Evolutionary conservation across 2,797 vertebrate genomes (phyloP), one percentile per base, ranked within the genome.

Genomic region (Hybognathus amarus): DNA sequence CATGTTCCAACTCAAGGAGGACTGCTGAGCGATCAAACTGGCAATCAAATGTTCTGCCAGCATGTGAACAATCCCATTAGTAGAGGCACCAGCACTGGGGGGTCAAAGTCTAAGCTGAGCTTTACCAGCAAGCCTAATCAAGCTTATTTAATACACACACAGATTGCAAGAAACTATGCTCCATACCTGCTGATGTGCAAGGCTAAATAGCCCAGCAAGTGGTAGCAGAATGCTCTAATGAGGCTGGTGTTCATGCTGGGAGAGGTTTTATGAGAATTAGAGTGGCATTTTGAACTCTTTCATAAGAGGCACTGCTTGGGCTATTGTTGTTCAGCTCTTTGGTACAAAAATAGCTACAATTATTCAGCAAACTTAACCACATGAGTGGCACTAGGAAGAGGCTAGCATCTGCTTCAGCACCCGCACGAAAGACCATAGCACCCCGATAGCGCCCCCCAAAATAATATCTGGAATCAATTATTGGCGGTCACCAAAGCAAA

Each of bases 11-110:
- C 36, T 20, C 22, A 64, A 74, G 67, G 67, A 45, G 33, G 75
- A 71, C 38, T 70, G 84, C 89, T 83, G 82, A 89, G 84, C 86
- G 86, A 92, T 92, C 91, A 91, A 88, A 90, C 27, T 83, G 73
- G 85, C 59, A 87, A 87, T 90, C 89, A 86, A 88, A 88, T 68
- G 42, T 88, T 82, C 88, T 83, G 50, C 83, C 86, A 91, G 85
- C 87, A 77, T 84, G 54, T 30, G n/a, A 42, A 79, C 47, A 81
- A 67, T 50, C 79, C 61, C 56, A 90, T 91, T 84, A 92, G 74
- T 45, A 69, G 20, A 59, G 52, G 81, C 47, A 66, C 80, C 71
- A 27, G 80, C 50, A n/a, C 27, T 10, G 27, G 50, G 54, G 59
- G 59, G 74, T 69, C 8, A 61, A 63, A 68, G 22, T 54, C 40